A percentile compares a stretch with the other conserved stretches of the same genome.
Evolutionary conservation across 2,888 invertebrate species (phyloP).

Genomic region (Micropterix aruncella): DNA sequence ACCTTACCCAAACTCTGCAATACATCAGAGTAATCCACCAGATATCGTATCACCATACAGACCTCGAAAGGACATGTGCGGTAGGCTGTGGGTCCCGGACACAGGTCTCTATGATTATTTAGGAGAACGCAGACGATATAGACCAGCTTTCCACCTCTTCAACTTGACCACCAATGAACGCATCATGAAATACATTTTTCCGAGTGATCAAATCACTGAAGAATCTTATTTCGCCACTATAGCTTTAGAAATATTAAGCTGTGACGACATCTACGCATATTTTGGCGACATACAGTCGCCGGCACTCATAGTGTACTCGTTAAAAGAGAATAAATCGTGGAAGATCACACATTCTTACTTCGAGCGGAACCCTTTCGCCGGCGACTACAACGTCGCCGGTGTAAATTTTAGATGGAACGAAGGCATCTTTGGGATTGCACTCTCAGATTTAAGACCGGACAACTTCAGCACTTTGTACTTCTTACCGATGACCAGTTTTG

Average conservation of each 20-base stretch:
- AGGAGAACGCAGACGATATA: slow-evolving; percentile 38
- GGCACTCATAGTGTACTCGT: slow-evolving; percentile 63
- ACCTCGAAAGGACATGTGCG: slow-evolving; percentile 59
- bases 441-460: slow-evolving; percentile 47
- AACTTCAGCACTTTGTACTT: slow-evolving; percentile 63
- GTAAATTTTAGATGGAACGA: slow-evolving; percentile 62
- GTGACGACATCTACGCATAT: slow-evolving; percentile 59
- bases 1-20: slow-evolving; percentile 72
- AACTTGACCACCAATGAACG: slow-evolving; percentile 57
- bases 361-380: slow-evolving; percentile 55
- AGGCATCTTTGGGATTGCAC: slow-evolving; percentile 59
- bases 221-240: slow-evolving; percentile 64
- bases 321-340: slow-evolving; percentile 58
- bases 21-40: slow-evolving; percentile 44
- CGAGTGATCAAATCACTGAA: slow-evolving; percentile 46
- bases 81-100: slow-evolving; percentile 67
- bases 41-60: slow-evolving; percentile 64
- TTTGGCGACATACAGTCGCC: slow-evolving; percentile 55
- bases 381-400: slow-evolving; percentile 58
- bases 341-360: slow-evolving; percentile 56
- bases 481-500: slow-evolving; percentile 63
- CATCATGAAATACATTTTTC: slow-evolving; percentile 50
- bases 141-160: slow-evolving; percentile 54
- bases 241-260: slow-evolving; percentile 60
- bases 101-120: slow-evolving; percentile 39